A percentile compares a stretch with the other conserved stretches of the same genome.
Conservation (phyloP, 2,797 vertebrate genomes). For the Sebastes taczanowskii region DNA sequence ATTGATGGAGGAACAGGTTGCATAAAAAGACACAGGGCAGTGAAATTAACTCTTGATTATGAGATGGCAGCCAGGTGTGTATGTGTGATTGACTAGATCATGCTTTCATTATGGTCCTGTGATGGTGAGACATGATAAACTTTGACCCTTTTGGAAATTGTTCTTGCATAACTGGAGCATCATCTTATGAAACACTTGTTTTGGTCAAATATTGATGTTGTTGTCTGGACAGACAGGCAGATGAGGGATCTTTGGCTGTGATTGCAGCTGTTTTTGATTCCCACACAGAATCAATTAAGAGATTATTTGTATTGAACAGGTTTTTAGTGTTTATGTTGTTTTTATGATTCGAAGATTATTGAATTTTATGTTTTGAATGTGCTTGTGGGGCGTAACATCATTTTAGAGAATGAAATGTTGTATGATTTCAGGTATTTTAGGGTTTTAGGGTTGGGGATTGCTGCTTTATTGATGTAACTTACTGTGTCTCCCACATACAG, state of each 20-base stretch:
- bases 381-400: not conserved
- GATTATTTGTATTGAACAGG: slow-evolving; percentile 56
- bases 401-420: not conserved
- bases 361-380: not conserved
- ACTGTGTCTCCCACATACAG: not conserved
- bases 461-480: not conserved
- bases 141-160: not conserved
- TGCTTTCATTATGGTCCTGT: slow-evolving; percentile 3
- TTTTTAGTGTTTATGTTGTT: slow-evolving; percentile 1
- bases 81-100: slow-evolving; percentile 23
- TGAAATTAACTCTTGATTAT: not conserved
- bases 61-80: not conserved
- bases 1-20: slow-evolving; percentile 30
- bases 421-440: not conserved
- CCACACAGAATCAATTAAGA: not conserved
- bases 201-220: slow-evolving; percentile 1
- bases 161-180: slow-evolving; percentile 29
- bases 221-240: not conserved
- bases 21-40: not conserved
- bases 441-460: not conserved
- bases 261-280: slow-evolving; percentile 12
- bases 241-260: not conserved
- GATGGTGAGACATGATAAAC: slow-evolving; percentile 30
- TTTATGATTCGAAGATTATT: slow-evolving; percentile 8
- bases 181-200: not conserved